Evolutionary conservation across 2,797 vertebrate genomes (phyloP), one percentile per base, ranked within the genome.

Genomic region (Eulemur albifrons): DNA sequence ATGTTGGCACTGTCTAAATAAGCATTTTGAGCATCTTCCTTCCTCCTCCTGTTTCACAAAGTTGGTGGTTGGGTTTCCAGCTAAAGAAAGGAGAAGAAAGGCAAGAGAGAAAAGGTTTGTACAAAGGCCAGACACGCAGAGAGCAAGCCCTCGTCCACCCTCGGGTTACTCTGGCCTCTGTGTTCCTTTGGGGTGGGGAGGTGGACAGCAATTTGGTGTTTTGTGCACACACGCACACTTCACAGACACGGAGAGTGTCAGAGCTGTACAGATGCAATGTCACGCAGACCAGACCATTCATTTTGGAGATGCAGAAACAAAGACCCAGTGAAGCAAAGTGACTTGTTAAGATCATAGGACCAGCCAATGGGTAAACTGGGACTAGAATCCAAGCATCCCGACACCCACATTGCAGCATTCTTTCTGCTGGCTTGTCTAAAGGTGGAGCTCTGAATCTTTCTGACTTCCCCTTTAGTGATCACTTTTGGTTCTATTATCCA

Each of bases 1-100:
- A 73, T 57, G 79, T 88, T 87, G 70, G 80, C 79, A 52, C 79
- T 76, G 59, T 73, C 94, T 93, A 96, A 93, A 95, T 67, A 94
- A 93, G 93, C 91, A 91, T 95, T 94, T 94, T 65, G 81, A 63
- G 54, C 5, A 50, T 50, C 91, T 93, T 95, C 72, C 13, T 81
- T 70, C 43, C 76, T 25, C 43, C 89, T 93, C 93, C 27, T 93
- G 17, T 69, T 48, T 96, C 76, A 91, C 38, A 73, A 59, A 79
- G 30, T 52, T 48, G 40, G 84, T 81, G 32, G n/a, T 65, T 95
- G 50, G 18, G 45, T 80, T 90, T 94, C 70, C 50, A 77, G 38
- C 32, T 91, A 52, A 88, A 82, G 32, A 92, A 57, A 65, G 20
- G 21, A 89, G 27, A 88, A 88, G 84, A 96, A 88, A 90, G 54